Conservation (phyloP, 2,797 vertebrate genomes). For the Syngnathus rostellatus region DNA sequence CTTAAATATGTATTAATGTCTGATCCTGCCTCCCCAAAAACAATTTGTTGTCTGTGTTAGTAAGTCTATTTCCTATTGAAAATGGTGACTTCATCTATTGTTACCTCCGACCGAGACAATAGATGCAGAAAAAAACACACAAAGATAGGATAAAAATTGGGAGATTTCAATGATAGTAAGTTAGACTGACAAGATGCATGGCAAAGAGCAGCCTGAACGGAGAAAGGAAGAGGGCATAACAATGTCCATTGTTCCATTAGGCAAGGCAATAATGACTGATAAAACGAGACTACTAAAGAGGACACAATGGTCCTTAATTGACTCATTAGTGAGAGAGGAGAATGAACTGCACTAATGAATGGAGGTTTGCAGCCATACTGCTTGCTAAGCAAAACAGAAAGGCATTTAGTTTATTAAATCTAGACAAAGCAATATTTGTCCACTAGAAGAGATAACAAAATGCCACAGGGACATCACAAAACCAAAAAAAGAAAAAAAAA, state of each 20-base stretch:
- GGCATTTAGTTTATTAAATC: slow-evolving; percentile 56
- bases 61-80: not conserved
- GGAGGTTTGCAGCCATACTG: slow-evolving; percentile 52
- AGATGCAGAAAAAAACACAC: not conserved
- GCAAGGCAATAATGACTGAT: slow-evolving; percentile 61
- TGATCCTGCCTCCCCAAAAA: not conserved
- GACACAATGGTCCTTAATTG: slow-evolving; percentile 68
- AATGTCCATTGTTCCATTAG: slow-evolving; percentile 59
- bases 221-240: slow-evolving; percentile 37
- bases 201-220: slow-evolving; percentile 13
- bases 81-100: slow-evolving; percentile 5
- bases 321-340: slow-evolving; percentile 62
- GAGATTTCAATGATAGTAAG: slow-evolving; percentile 23
- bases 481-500: slow-evolving; percentile 9
- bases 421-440: slow-evolving; percentile 44
- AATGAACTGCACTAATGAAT: slow-evolving; percentile 65
- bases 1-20: not conserved
- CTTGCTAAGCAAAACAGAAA: slow-evolving; percentile 61
- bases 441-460: slow-evolving; percentile 21
- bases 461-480: slow-evolving; percentile 12
- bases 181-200: slow-evolving; percentile 17
- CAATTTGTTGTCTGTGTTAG: not conserved
- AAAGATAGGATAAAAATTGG: slow-evolving; percentile 6
- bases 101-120: slow-evolving; percentile 18
- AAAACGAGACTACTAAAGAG: slow-evolving; percentile 62